Evolutionary conservation across 1,140 invertebrate genomes (phyloP).

Genomic region (Platorchestia sp.): DNA sequence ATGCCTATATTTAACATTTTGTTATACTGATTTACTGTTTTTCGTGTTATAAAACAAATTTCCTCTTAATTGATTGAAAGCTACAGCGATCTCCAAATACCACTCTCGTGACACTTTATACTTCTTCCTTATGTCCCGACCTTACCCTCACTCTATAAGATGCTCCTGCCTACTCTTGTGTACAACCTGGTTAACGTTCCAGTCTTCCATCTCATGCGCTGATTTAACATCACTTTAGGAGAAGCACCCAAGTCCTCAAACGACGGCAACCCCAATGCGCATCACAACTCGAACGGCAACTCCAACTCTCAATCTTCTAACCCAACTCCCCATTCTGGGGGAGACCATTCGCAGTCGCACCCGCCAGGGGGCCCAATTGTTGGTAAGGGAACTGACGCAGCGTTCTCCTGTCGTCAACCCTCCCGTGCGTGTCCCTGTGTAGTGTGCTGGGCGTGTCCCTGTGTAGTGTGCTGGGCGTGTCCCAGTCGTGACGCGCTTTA

Average conservation of each 20-base stretch:
- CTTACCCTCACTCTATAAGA: neutral
- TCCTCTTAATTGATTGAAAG: too few relatives aligned
- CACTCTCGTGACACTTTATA: neutral
- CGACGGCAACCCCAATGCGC: neutral
- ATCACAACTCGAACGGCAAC: slow-evolving; percentile 32
- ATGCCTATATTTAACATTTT: neutral
- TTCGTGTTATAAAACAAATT: neutral
- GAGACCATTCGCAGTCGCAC: slow-evolving; percentile 28
- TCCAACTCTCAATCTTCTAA: slow-evolving; percentile 7
- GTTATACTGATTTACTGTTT: neutral
- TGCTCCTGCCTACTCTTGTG: neutral
- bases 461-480: neutral
- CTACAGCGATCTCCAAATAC: too few relatives aligned
- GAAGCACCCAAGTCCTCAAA: neutral
- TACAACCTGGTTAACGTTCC: neutral
- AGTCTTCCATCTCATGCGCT: neutral
- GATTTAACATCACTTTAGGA: neutral
- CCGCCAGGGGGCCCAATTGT: slow-evolving; percentile 23
- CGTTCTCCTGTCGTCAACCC: neutral
- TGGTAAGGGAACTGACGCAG: slow-evolving; percentile 36
- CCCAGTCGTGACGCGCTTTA: neutral
- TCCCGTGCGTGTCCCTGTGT: neutral
- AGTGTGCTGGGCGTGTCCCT: neutral
- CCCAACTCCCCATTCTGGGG: slow-evolving; percentile 1
- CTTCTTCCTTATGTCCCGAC: neutral